These are phyloP conservation scores for Cordilura impudica DNA, from an alignment of 2,888 invertebrate genomes.

Conservation along the genomic window DNA sequence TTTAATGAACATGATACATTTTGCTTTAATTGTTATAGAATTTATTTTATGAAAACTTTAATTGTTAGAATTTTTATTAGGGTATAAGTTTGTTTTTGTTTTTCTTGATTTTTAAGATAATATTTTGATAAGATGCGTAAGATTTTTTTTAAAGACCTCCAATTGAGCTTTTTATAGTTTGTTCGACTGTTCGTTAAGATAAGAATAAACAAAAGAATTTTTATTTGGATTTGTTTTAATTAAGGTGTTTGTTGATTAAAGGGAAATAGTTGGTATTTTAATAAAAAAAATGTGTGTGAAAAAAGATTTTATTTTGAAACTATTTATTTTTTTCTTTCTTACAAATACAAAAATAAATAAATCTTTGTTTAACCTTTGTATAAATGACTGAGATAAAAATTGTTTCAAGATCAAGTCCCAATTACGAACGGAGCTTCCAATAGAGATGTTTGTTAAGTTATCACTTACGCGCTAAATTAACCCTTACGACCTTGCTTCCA, in stretches of 20 bases:
- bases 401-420: too few species aligned
- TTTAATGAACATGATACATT: constrained; percentile 6
- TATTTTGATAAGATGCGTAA: neutral
- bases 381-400: too few species aligned
- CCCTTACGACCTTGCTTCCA: too few species aligned
- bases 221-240: neutral
- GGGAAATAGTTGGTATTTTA: neutral
- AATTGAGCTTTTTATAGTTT: constrained; percentile 23
- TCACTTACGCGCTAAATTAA: too few species aligned
- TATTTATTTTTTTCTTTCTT: too few species aligned
- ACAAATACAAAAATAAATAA: too few species aligned
- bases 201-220: constrained; percentile 2
- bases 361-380: too few species aligned
- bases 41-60: constrained; percentile 3
- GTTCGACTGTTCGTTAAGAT: neutral
- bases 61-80: constrained; percentile 19
- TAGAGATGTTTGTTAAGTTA: too few species aligned
- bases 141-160: neutral
- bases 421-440: too few species aligned
- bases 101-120: neutral
- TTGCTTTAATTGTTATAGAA: neutral
- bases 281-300: constrained; percentile 25
- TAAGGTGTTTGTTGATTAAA: neutral
- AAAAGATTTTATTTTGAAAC: too few species aligned
- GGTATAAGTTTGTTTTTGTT: neutral